Evolutionary conservation across 2,113 vertebrate genomes (phyloP), one percentile per base, ranked within the genome.

Genomic region (Zosterops pallidus): DNA sequence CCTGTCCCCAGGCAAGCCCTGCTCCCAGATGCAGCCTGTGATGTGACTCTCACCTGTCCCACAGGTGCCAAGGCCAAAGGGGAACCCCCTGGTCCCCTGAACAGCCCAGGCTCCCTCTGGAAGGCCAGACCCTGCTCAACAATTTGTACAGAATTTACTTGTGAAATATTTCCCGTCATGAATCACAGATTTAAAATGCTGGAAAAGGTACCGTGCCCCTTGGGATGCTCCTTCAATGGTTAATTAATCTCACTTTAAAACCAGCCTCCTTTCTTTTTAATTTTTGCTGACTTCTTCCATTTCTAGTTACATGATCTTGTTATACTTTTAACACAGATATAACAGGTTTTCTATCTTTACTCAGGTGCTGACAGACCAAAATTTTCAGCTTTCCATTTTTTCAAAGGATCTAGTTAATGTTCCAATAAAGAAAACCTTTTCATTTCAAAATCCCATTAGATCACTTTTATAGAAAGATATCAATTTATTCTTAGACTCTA

Each of bases 81-180:
- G 50, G 82, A 62, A 7, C 19, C 37, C 37, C 37, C 37, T 0
- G 1, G 9, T n/a, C 33, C 39, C 62, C 62, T 23, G 46, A 9
- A 1, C 17, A 29, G 3, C 12, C 4, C 55, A 67, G 41, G 11
- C 8, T 29, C 28, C 62, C 57, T 39, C 22, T 0, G 0, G 0
- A 0, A 22, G 6, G 24, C 72, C 9, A 37, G 37, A 11, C 12
- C 41, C 31, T 13, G 9, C 5, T 24, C 33, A 60, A 33, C 31
- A 3, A 37, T 11, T 53, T 22, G 13, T 5, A 31, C 14, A 62
- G 49, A 52, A n/a, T 17, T 47, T 28, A 49, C 71, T 15, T 76
- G 37, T 10, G 31, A 62, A 50, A 74, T 9, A 4, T 6, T n/a
- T 50, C 63, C 59, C 11, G 9, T 13, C 12, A 4, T 18, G 37